A percentile compares a stretch with the other conserved stretches of the same genome.
These are phyloP conservation scores for Campoletis sonorensis DNA, from an alignment of 1,140 invertebrate species.

Conservation along the genomic window DNA sequence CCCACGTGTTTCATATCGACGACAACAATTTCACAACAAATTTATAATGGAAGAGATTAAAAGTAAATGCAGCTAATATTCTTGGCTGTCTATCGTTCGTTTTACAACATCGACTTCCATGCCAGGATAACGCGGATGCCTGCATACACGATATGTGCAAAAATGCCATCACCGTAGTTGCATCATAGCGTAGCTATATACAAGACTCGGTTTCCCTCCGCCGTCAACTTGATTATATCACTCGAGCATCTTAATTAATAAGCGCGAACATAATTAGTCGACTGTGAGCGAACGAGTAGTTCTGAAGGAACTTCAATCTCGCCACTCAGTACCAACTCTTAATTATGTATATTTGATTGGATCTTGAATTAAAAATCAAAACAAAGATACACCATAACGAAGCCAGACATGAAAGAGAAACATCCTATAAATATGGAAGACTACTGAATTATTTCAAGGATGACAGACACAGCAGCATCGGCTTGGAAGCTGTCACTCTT, in stretches of 20 bases:
- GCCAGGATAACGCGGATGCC: background rate
- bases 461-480: background rate
- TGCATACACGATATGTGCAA: background rate
- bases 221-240: conserved; percentile 4
- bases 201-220: background rate
- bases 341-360: conserved; percentile 9
- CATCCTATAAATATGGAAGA: background rate
- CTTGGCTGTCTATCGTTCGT: background rate
- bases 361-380: background rate
- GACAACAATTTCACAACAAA: background rate
- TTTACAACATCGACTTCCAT: background rate
- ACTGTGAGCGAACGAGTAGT: background rate
- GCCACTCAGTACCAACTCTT: background rate
- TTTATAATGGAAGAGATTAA: conserved; percentile 16
- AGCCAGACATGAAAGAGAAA: background rate
- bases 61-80: background rate
- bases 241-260: conserved; percentile 8
- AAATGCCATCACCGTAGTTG: background rate
- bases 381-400: background rate
- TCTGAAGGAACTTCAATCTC: background rate
- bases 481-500: background rate
- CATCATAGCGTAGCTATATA: background rate
- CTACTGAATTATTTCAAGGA: background rate
- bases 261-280: conserved; percentile 7
- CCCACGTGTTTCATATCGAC: conserved; percentile 15